Conservation (phyloP, 2,113 vertebrate species). For the Donacobius atricapilla region DNA sequence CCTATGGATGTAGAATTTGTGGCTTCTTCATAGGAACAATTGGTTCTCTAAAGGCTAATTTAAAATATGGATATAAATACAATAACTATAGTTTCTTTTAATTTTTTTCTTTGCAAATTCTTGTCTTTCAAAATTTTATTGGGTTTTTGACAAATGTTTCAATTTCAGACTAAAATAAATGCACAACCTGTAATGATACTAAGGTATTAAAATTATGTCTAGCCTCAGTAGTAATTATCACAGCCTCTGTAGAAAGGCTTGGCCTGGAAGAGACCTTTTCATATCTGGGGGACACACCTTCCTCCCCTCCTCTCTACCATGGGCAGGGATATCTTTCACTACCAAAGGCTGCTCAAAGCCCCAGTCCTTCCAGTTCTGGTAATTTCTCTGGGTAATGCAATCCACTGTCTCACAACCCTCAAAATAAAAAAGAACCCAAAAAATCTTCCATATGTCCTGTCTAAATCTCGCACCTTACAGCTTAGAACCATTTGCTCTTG, state of each 20-base stretch:
- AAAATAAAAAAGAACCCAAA: fast-evolving
- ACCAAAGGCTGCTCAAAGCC: background rate
- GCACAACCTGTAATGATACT: background rate
- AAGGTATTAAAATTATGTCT: background rate
- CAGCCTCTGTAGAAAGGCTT: background rate
- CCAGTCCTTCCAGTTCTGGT: background rate
- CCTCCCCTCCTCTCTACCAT: background rate
- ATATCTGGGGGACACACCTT: background rate
- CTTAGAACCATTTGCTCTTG: background rate
- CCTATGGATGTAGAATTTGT: background rate
- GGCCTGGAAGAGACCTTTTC: background rate
- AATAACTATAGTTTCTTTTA: background rate
- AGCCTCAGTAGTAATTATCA: background rate
- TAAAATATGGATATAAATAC: background rate
- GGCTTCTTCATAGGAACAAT: background rate
- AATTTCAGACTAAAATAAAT: background rate
- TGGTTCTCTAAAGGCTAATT: background rate
- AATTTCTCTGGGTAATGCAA: background rate
- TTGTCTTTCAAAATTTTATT: background rate
- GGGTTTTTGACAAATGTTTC: background rate
- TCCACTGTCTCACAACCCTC: background rate
- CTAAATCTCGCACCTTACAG: background rate
- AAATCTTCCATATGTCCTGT: no score
- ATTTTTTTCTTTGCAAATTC: background rate
- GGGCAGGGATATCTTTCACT: background rate